phyloP scores from a whole-genome alignment of 2,888 invertebrate species.

The Sarcophaga carnaria region DNA sequence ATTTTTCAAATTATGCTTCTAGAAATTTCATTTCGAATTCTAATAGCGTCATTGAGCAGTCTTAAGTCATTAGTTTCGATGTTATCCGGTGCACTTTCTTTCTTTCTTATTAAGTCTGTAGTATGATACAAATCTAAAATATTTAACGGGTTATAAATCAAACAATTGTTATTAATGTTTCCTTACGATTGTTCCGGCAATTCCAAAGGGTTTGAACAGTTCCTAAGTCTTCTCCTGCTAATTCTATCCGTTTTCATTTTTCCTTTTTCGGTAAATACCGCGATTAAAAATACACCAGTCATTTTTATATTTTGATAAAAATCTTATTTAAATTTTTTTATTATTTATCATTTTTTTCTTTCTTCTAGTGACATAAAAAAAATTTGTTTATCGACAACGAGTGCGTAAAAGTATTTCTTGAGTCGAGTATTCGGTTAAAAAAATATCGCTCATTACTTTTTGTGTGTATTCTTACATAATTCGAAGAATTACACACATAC shows the following conservation, averaged over 20 bases:
- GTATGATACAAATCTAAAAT: too few relatives aligned
- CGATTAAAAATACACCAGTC: background rate
- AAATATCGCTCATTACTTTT: too few relatives aligned
- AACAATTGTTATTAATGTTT: background rate
- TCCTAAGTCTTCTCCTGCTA: background rate
- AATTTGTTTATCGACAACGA: background rate
- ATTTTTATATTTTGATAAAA: background rate
- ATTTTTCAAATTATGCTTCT: slow-evolving; percentile 1
- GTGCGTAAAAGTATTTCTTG: slow-evolving; percentile 6
- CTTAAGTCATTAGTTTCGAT: slow-evolving; percentile 16
- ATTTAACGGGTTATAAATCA: too few relatives aligned
- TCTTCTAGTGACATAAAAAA: background rate
- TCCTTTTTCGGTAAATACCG: background rate
- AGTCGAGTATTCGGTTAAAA: too few relatives aligned
- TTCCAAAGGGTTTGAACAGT: too few relatives aligned
- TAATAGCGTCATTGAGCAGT: slow-evolving; percentile 21
- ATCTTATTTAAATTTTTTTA: background rate
- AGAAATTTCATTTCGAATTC: background rate
- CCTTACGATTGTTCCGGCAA: slow-evolving; percentile 9
- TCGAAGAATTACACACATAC: too few relatives aligned
- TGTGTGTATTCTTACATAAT: too few relatives aligned
- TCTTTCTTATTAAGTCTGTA: too few relatives aligned
- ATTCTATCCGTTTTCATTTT: background rate
- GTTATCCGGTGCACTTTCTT: background rate
- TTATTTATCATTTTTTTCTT: background rate